Conservation (phyloP, 2,888 invertebrate genomes). For the Xiphydria camelus region DNA sequence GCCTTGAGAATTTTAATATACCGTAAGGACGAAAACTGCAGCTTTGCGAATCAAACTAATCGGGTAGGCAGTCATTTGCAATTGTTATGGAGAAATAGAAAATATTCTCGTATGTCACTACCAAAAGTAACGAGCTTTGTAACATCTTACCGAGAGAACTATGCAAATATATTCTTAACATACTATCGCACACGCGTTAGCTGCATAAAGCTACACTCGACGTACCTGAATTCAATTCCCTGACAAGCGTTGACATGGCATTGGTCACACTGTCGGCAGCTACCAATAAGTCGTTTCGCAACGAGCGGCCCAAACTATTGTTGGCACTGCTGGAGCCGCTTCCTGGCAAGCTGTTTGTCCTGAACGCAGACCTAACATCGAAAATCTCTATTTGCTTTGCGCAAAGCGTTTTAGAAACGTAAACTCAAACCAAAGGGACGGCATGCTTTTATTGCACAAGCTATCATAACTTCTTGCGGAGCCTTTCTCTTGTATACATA, state of each 20-base stretch:
- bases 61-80: too few relatives aligned
- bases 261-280: slow-evolving; percentile 97
- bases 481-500: too few relatives aligned
- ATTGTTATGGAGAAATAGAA: too few relatives aligned
- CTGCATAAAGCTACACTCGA: slow-evolving; percentile 13
- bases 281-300: slow-evolving; percentile 85
- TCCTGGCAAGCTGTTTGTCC: slow-evolving; percentile 56
- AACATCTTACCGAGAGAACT: too few relatives aligned
- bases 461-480: too few relatives aligned
- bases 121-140: too few relatives aligned
- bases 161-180: too few relatives aligned
- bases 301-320: slow-evolving; percentile 64
- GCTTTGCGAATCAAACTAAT: too few relatives aligned
- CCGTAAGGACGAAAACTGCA: neutral
- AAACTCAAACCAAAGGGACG: slow-evolving; percentile 26
- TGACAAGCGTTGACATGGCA: slow-evolving; percentile 96
- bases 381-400: slow-evolving; percentile 56
- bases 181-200: neutral
- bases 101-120: too few relatives aligned
- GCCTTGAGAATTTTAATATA: neutral
- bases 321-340: slow-evolving; percentile 55
- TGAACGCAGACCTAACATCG: slow-evolving; percentile 57
- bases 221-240: slow-evolving; percentile 92
- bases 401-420: slow-evolving; percentile 40
- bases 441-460: slow-evolving; percentile 45